A percentile compares a stretch with the other conserved stretches of the same genome.
These are phyloP conservation scores for Geodia barretti DNA, from an alignment of 37 sponge, comb jelly and placozoan species.

Conservation along the genomic window DNA sequence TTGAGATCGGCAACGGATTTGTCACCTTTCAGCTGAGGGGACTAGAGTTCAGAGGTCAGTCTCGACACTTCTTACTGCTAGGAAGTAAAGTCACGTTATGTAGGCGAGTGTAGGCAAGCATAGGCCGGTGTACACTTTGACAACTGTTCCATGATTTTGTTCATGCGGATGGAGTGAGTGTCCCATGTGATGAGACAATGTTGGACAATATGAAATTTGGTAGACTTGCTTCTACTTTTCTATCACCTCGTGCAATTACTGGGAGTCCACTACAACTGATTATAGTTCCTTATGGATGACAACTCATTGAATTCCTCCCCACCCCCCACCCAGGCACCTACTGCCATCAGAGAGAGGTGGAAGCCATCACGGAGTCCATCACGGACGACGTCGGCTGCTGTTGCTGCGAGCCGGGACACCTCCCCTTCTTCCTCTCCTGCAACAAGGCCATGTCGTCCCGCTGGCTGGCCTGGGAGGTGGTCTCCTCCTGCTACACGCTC, in stretches of 20 bases:
- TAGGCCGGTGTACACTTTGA: too few relatives aligned
- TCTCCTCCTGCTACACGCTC: slow-evolving; percentile 85
- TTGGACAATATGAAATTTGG: too few relatives aligned
- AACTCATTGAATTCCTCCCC: not conserved
- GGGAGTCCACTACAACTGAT: not conserved
- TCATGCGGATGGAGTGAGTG: too few relatives aligned
- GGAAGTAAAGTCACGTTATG: too few relatives aligned
- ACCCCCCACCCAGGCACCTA: slow-evolving; percentile 72
- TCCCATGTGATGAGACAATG: too few relatives aligned
- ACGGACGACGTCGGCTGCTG: slow-evolving; percentile 81
- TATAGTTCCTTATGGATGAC: not conserved
- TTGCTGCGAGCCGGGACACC: slow-evolving; percentile 74
- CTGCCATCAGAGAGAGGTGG: slow-evolving; percentile 94
- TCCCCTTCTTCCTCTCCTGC: slow-evolving; percentile 80
- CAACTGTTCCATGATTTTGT: too few relatives aligned
- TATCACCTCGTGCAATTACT: too few relatives aligned
- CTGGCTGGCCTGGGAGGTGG: slow-evolving; percentile 97
- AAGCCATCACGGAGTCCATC: slow-evolving; percentile 92
- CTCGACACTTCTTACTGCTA: not conserved
- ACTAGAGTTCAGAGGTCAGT: slow-evolving; percentile 89
- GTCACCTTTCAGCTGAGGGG: slow-evolving; percentile 97
- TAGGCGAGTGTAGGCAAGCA: too few relatives aligned
- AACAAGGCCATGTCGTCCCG: slow-evolving; percentile 76
- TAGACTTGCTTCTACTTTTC: too few relatives aligned
- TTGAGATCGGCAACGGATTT: slow-evolving; percentile 95